phyloP scores from a whole-genome alignment of 2,888 invertebrate species.

The Leucania comma region DNA sequence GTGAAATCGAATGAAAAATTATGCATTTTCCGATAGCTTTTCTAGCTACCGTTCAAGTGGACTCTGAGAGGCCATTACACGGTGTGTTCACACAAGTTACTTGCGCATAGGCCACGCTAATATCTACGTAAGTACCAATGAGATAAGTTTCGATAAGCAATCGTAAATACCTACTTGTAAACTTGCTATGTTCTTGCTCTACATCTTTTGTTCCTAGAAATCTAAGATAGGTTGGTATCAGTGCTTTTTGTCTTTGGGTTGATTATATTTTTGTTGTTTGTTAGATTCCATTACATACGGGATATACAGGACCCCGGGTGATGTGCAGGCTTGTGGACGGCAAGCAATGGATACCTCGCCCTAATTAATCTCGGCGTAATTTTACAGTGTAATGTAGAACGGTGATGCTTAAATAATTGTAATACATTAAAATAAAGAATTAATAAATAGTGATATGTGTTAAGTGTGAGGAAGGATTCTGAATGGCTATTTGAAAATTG shows the following conservation, averaged over 20 bases:
- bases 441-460: no score
- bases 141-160: slow-evolving; percentile 50
- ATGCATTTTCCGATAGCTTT: slow-evolving; percentile 88
- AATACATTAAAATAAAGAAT: no score
- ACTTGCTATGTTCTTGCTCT: slow-evolving; percentile 23
- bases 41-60: slow-evolving; percentile 79
- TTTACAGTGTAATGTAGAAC: no score
- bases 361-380: no score
- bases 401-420: no score
- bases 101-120: slow-evolving; percentile 46
- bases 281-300: no score
- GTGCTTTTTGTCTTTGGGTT: background rate
- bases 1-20: slow-evolving; percentile 90
- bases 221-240: background rate
- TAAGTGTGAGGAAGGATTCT: no score
- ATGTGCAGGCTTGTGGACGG: no score
- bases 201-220: slow-evolving; percentile 14
- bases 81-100: slow-evolving; percentile 75
- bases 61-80: slow-evolving; percentile 84
- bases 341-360: no score
- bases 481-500: no score
- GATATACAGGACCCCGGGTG: no score
- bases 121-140: slow-evolving; percentile 38
- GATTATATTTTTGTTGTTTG: background rate
- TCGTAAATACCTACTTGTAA: slow-evolving; percentile 32